phyloP scores from a whole-genome alignment of 2,888 invertebrate genomes.

The Protula sp. region DNA sequence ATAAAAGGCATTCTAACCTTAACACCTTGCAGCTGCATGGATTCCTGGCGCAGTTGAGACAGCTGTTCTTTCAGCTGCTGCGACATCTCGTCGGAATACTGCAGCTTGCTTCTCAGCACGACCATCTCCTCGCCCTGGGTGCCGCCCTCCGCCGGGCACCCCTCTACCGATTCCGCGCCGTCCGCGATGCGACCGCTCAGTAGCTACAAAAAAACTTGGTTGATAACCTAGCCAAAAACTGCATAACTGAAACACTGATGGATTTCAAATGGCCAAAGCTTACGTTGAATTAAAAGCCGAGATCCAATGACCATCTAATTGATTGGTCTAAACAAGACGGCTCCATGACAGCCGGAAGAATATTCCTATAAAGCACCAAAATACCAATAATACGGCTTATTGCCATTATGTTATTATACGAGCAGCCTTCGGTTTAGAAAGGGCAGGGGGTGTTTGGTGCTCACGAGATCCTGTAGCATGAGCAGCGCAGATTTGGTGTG shows the following conservation, averaged over 20 bases:
- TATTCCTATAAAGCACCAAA: too few species aligned
- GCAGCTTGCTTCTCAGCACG: conserved; percentile 36
- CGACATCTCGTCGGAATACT: conserved; percentile 34
- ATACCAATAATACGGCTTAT: too few species aligned
- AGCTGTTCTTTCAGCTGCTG: conserved; percentile 37
- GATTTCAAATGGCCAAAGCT: not conserved
- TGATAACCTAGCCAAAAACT: too few species aligned
- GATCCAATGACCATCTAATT: too few species aligned
- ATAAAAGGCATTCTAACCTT: conserved; percentile 39
- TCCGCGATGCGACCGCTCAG: conserved; percentile 36
- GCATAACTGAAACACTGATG: not conserved
- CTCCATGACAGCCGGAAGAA: too few species aligned
- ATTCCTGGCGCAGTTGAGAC: conserved; percentile 37
- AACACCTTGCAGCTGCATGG: conserved; percentile 43
- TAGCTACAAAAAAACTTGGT: conserved; percentile 33
- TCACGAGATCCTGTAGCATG: conserved; percentile 42
- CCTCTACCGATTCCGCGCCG: conserved; percentile 23
- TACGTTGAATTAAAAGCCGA: too few species aligned
- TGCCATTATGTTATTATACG: too few species aligned
- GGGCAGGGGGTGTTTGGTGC: too few species aligned
- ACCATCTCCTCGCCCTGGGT: conserved; percentile 15
- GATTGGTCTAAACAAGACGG: too few species aligned
- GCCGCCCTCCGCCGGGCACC: conserved; percentile 3
- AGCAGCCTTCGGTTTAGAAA: too few species aligned
- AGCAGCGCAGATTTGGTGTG: conserved; percentile 36